These are phyloP conservation scores for Euborellia annulipes DNA, from an alignment of 1,140 invertebrate genomes.

Conservation along the genomic window DNA sequence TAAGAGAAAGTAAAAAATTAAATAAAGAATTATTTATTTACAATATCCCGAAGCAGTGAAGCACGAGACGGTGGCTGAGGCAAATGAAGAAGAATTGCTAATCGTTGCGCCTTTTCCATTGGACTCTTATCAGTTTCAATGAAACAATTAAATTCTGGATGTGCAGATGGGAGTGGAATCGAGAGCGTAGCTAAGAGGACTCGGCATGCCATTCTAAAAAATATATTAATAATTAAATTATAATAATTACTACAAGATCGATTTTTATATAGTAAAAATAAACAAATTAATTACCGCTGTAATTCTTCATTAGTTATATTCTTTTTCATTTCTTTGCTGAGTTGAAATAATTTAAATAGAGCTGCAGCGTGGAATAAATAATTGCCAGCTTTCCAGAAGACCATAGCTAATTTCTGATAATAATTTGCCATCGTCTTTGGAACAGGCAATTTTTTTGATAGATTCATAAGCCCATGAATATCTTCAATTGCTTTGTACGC, in stretches of 20 bases:
- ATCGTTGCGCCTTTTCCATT: constrained; percentile 78
- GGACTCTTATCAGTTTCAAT: constrained; percentile 94
- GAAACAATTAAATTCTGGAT: constrained; percentile 91
- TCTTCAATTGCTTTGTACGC: constrained; percentile 97
- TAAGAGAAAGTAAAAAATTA: not conserved
- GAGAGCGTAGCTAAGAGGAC: constrained; percentile 85
- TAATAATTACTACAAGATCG: constrained; percentile 3
- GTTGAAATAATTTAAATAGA: constrained; percentile 79
- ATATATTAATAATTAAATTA: constrained; percentile 9
- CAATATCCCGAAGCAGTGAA: constrained; percentile 77
- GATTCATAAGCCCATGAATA: constrained; percentile 88
- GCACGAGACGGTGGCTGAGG: constrained; percentile 78
- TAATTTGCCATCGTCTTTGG: constrained; percentile 97
- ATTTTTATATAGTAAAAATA: constrained; percentile 9
- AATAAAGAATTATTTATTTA: constrained; percentile 24
- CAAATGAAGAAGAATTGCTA: constrained; percentile 76
- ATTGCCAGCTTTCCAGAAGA: constrained; percentile 98
- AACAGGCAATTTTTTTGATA: constrained; percentile 91
- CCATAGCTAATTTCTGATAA: constrained; percentile 91
- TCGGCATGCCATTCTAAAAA: constrained; percentile 70
- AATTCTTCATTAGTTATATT: constrained; percentile 85
- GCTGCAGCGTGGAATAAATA: constrained; percentile 96
- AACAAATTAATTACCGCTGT: constrained; percentile 43
- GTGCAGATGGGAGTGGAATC: constrained; percentile 83
- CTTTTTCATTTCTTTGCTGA: constrained; percentile 92